phyloP scores from a whole-genome alignment of 2,888 invertebrate species.

The Nemotelus pantherinus region DNA sequence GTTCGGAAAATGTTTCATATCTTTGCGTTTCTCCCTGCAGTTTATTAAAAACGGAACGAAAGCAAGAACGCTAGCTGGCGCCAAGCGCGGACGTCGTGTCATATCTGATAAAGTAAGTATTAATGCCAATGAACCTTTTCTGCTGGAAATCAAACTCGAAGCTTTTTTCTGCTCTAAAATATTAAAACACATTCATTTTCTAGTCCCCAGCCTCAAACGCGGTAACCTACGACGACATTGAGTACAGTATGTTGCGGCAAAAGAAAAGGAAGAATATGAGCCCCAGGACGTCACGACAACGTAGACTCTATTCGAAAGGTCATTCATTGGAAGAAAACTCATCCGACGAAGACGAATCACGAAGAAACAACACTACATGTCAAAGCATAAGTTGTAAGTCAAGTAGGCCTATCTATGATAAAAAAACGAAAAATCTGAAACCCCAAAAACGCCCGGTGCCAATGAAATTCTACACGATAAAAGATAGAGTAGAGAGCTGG shows the following conservation, averaged over 20 bases:
- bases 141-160: neutral
- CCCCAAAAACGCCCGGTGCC: neutral
- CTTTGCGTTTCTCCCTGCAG: neutral
- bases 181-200: neutral
- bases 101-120: constrained; percentile 3
- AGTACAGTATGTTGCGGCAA: neutral
- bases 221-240: constrained; percentile 10
- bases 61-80: neutral
- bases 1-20: neutral
- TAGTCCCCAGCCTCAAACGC: neutral
- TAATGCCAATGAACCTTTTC: neutral
- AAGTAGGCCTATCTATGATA: neutral
- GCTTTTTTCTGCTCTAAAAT: neutral
- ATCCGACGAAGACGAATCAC: constrained; percentile 1
- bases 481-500: neutral
- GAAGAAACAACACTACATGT: neutral
- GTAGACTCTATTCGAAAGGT: constrained; percentile 41
- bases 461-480: neutral
- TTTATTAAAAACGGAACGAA: neutral
- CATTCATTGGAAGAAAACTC: constrained; percentile 9
- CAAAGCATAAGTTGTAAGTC: neutral
- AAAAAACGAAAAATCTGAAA: constrained; percentile 12
- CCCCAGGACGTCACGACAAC: neutral
- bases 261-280: neutral
- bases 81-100: neutral